Evolutionary conservation across 2,113 vertebrate species (phyloP).

Genomic region (Gobio gobio): DNA sequence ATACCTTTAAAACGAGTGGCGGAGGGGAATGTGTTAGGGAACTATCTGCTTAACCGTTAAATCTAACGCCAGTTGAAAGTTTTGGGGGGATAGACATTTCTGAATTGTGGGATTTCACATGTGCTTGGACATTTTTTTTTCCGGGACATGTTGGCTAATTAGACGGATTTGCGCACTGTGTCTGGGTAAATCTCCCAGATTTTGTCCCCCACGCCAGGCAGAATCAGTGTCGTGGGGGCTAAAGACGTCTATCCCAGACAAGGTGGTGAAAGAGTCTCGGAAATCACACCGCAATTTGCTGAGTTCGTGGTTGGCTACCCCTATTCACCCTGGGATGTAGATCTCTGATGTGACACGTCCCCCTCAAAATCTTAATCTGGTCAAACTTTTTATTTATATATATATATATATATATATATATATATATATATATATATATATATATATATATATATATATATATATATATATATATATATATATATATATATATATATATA

Average conservation of each 20-base stretch:
- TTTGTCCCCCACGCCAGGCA: constrained; percentile 47
- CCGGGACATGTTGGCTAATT: constrained; percentile 64
- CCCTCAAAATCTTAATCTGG: not conserved
- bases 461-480: not conserved
- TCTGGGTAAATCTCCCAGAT: constrained; percentile 45
- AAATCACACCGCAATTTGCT: constrained; percentile 43
- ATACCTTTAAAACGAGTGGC: constrained; percentile 33
- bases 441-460: no score
- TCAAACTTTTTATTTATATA: not conserved
- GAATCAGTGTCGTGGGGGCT: constrained; percentile 50
- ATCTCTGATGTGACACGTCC: not conserved
- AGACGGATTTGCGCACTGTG: constrained; percentile 61
- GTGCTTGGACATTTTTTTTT: constrained; percentile 61
- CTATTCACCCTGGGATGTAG: not conserved
- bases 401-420: no score
- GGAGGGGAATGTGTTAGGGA: constrained; percentile 26
- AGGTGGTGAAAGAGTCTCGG: constrained; percentile 55
- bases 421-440: not conserved
- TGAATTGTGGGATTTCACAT: constrained; percentile 51
- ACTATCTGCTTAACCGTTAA: constrained; percentile 46
- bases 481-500: not conserved
- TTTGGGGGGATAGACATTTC: not conserved
- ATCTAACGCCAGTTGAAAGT: constrained; percentile 39
- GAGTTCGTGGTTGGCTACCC: constrained; percentile 1
- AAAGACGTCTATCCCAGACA: constrained; percentile 41